A percentile compares a stretch with the other conserved stretches of the same genome.
phyloP scores from a whole-genome alignment of 2,888 invertebrate genomes.

The Macropis europaea region DNA sequence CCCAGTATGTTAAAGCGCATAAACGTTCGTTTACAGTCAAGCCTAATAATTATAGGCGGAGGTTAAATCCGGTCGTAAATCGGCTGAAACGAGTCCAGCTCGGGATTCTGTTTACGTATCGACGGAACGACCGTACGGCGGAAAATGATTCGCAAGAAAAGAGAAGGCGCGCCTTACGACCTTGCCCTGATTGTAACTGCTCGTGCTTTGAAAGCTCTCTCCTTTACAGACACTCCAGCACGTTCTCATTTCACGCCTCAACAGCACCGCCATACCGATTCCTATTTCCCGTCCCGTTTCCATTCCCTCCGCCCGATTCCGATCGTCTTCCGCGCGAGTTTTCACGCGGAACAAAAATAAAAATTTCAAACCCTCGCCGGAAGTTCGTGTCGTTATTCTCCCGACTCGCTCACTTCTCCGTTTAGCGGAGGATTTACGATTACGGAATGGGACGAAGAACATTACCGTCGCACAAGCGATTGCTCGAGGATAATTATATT shows the following conservation, averaged over 20 bases:
- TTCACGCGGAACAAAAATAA: constrained; percentile 2
- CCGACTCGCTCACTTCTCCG: no score
- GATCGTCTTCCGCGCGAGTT: neutral
- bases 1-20: neutral
- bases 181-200: constrained; percentile 60
- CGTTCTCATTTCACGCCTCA: constrained; percentile 52
- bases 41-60: no score
- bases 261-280: constrained; percentile 11
- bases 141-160: constrained; percentile 35
- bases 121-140: constrained; percentile 21
- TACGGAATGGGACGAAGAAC: no score
- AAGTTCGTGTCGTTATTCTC: no score
- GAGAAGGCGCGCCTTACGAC: constrained; percentile 57
- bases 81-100: constrained; percentile 3
- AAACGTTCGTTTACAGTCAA: neutral
- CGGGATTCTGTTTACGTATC: constrained; percentile 32
- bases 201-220: constrained; percentile 53
- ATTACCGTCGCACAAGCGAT: no score
- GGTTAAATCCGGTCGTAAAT: neutral
- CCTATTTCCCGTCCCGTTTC: constrained; percentile 13
- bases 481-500: neutral
- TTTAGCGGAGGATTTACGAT: no score
- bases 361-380: no score
- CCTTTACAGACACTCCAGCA: constrained; percentile 44
- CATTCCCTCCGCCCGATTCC: constrained; percentile 29